Evolutionary conservation across 2,113 vertebrate species (phyloP), one percentile per base, ranked within the genome.

Genomic region (Anser brachyrhynchus): DNA sequence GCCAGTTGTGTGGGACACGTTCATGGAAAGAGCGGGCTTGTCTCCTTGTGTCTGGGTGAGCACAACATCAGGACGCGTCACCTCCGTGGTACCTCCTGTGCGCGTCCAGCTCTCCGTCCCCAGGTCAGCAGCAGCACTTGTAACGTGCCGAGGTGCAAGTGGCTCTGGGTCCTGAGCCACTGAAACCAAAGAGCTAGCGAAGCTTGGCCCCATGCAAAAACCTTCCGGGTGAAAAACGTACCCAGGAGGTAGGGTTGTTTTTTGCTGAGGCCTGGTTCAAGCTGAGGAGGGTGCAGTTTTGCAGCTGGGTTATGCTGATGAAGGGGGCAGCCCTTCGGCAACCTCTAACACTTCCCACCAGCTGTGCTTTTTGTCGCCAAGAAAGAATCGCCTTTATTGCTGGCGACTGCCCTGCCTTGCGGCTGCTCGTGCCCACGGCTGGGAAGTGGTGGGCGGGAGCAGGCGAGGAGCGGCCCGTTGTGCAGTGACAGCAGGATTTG

Each of bases 401-500:
- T 13, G 41, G 8, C 12, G 26, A 5, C 41, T 6, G 41, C 26
- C 39, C 59, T 3, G 10, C 71, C 26, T 37, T 13, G 41, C 3
- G 1, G 6, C 49, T 22, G 71, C 70, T 57, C 3, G 10, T 13
- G 51, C 51, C 39, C 10, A 1, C 51, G 8, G 49, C 10, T 26
- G 82, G 82, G 59, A 66, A 41, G 22, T 7, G 70, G 41, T 7
- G 71, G 82, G 21, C 13, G 2, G 51, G 41, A 57, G 51, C 61
- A 21, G 41, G n/a, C 3, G 13, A 22, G 61, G 61, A 33, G 21
- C 1, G 8, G n/a, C 10, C 26, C 7, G 1, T 16, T 13, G n/a
- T 23, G 16, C 37, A 0, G 3, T 8, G 6, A 17, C 37, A 11
- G 46, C 2, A 0, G 28, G 13, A 46, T 15, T 26, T 26, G 6